These are phyloP conservation scores for Bostrychus sinensis DNA, from an alignment of 2,113 vertebrate genomes.

Conservation along the genomic window DNA sequence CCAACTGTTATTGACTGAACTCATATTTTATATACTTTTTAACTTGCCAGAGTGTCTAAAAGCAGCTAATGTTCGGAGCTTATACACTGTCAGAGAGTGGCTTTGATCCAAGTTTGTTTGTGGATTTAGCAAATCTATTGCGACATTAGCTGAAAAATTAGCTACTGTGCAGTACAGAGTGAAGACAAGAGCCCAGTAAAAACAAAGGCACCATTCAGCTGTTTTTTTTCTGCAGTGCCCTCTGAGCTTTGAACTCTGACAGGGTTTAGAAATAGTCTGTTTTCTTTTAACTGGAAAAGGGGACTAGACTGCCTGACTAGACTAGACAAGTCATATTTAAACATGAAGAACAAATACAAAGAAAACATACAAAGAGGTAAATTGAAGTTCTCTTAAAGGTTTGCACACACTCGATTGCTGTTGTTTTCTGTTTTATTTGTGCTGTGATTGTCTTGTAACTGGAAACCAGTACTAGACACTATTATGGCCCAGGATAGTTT, in stretches of 20 bases:
- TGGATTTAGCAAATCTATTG: constrained; percentile 1
- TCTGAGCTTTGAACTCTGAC: constrained; percentile 16
- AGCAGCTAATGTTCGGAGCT: too few species aligned
- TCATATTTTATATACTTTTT: too few species aligned
- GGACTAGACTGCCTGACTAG: background rate
- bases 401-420: too few species aligned
- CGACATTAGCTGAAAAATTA: background rate
- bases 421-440: too few species aligned
- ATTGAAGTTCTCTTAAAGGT: too few species aligned
- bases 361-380: background rate
- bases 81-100: background rate
- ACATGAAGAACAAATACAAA: background rate
- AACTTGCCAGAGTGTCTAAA: too few species aligned
- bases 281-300: constrained; percentile 6
- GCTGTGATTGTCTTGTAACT: background rate
- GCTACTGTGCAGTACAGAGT: background rate
- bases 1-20: background rate
- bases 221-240: background rate
- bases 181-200: background rate
- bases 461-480: background rate
- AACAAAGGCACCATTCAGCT: constrained; percentile 52
- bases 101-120: background rate
- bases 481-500: background rate
- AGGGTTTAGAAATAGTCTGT: background rate
- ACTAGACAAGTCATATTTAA: background rate